phyloP scores from a whole-genome alignment of 35 echinoderm and acorn worm species.

The Nesometra sesokonis region DNA sequence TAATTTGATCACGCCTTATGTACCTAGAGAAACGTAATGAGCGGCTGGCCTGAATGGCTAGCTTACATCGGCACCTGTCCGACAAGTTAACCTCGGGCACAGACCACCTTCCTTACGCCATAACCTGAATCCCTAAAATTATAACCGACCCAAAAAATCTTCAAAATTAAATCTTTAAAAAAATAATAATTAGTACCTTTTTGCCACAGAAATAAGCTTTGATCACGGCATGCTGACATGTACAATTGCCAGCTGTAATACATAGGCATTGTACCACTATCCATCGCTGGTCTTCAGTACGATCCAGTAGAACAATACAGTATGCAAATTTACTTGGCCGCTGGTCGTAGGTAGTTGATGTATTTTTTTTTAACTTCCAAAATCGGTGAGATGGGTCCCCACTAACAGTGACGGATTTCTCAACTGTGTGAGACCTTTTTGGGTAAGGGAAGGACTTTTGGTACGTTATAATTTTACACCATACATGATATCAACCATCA shows the following conservation, averaged over 20 bases:
- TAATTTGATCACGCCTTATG: not conserved
- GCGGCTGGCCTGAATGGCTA: not conserved
- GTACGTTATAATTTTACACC: not conserved
- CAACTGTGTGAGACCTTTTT: not conserved
- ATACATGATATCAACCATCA: not conserved
- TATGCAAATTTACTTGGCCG: not conserved
- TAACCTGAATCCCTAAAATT: not conserved
- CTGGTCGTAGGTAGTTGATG: not conserved
- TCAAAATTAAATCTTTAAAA: not conserved
- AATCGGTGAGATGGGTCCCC: not conserved
- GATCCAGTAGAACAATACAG: not conserved
- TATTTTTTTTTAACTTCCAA: not conserved
- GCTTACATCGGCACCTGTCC: not conserved
- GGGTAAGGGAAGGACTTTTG: not conserved
- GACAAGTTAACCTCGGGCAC: not conserved
- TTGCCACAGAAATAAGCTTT: slow-evolving; percentile 40
- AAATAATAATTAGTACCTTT: slow-evolving; percentile 32
- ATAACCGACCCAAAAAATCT: not conserved
- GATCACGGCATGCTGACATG: slow-evolving; percentile 45
- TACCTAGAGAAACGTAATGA: not conserved
- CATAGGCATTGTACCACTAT: slow-evolving; percentile 45
- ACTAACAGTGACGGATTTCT: not conserved
- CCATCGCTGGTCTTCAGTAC: slow-evolving; percentile 23
- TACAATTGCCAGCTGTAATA: slow-evolving; percentile 71
- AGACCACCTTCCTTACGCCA: not conserved